phyloP scores from a whole-genome alignment of 2,888 invertebrate species.

The Drosophila picticornis region DNA sequence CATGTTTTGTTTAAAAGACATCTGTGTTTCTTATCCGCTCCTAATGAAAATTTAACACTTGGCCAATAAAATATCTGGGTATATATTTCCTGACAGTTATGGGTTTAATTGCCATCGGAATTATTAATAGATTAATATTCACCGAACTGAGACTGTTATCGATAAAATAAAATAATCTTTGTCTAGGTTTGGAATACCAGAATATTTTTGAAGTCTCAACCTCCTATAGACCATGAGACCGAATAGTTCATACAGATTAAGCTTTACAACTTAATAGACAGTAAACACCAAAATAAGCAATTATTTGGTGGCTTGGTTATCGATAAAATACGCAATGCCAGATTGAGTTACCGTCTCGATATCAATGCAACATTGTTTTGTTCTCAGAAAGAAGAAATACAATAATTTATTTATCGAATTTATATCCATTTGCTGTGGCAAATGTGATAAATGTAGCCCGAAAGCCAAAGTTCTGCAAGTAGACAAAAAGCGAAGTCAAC shows the following conservation, averaged over 20 bases:
- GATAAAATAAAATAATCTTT: neutral
- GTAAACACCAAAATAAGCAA: neutral
- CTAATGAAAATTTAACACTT: neutral
- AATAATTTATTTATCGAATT: conserved; percentile 50
- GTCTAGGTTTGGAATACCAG: neutral
- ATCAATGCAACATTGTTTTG: neutral
- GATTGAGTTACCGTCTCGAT: neutral
- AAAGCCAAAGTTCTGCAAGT: conserved; percentile 3
- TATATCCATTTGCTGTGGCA: conserved; percentile 60
- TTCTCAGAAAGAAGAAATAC: neutral
- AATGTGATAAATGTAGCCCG: conserved; percentile 71
- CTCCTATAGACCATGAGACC: neutral
- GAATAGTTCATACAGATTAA: neutral
- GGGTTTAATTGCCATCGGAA: neutral
- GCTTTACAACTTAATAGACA: too few relatives aligned
- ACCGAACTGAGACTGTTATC: neutral
- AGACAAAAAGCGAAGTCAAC: conserved; percentile 25
- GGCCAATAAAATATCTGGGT: neutral
- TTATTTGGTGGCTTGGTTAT: neutral
- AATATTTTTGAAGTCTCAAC: neutral
- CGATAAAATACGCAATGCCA: neutral
- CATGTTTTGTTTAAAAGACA: neutral
- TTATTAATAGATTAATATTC: neutral
- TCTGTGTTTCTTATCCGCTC: neutral
- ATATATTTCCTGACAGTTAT: neutral